Percentiles rank a stretch among this genome's conserved stretches.
Evolutionary conservation across 2,888 invertebrate species (phyloP).

Genomic region (Isotomurus palustris): DNA sequence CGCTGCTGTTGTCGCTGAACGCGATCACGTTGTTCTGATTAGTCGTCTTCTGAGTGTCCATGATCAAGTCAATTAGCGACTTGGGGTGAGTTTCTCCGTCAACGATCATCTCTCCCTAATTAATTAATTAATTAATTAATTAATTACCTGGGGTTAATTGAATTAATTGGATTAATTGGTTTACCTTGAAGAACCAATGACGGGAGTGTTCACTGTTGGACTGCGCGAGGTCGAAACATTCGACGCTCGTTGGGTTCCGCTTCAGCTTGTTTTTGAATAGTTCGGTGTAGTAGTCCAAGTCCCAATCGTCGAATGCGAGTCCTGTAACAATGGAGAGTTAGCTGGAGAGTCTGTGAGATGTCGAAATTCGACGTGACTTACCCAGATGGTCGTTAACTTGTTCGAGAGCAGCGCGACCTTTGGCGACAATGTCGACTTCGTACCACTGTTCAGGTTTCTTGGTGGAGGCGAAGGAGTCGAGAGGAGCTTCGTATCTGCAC

Average conservation of each 20-base stretch:
- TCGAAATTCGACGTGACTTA: constrained; percentile 48
- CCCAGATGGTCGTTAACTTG: constrained; percentile 72
- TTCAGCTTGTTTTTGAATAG: constrained; percentile 75
- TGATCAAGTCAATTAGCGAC: constrained; percentile 88
- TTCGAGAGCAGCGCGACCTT: constrained; percentile 74
- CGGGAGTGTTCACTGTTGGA: constrained; percentile 97
- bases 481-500: constrained; percentile 69
- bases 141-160: not conserved
- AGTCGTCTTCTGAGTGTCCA: constrained; percentile 76
- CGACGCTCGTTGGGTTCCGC: constrained; percentile 93
- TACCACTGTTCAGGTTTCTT: constrained; percentile 65
- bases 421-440: constrained; percentile 72
- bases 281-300: constrained; percentile 82
- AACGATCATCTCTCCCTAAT: constrained; percentile 75
- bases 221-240: constrained; percentile 96
- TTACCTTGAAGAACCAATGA: constrained; percentile 93
- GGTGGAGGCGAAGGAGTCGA: constrained; percentile 57
- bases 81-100: constrained; percentile 73
- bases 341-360: not conserved
- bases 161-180: not conserved
- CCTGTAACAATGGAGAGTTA: constrained; percentile 54
- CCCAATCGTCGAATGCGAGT: constrained; percentile 88
- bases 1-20: constrained; percentile 96
- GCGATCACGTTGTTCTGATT: constrained; percentile 94
- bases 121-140: too few species aligned